Evolutionary conservation across 2,797 vertebrate species (phyloP).

Genomic region (Typhlichthys subterraneus): DNA sequence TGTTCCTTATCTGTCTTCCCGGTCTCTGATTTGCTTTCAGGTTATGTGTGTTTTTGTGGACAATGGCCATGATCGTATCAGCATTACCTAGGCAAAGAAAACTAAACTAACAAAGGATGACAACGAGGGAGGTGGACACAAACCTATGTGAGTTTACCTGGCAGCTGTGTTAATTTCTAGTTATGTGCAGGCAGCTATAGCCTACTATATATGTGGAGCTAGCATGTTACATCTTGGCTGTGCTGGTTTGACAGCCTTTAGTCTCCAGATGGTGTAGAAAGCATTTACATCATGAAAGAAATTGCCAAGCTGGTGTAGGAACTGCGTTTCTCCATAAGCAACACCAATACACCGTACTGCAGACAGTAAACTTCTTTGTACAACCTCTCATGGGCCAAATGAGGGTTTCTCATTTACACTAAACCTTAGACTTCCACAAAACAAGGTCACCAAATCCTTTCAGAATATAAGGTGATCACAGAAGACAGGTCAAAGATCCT

Average conservation of each 20-base stretch:
- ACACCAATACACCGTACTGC: too few relatives aligned
- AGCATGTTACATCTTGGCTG: slow-evolving; percentile 8
- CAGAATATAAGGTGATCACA: too few relatives aligned
- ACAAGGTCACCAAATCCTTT: too few relatives aligned
- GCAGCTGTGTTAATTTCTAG: slow-evolving; percentile 34
- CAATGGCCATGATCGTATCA: slow-evolving; percentile 15
- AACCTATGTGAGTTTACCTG: slow-evolving; percentile 34
- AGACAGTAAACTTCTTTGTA: too few relatives aligned
- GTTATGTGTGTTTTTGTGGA: slow-evolving; percentile 17
- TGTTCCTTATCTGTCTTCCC: neutral
- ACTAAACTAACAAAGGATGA: slow-evolving; percentile 10
- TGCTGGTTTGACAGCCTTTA: slow-evolving; percentile 14
- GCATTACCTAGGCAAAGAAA: neutral
- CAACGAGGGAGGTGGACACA: slow-evolving; percentile 1
- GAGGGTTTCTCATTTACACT: too few relatives aligned
- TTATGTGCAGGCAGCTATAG: slow-evolving; percentile 5
- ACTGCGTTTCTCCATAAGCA: too few relatives aligned
- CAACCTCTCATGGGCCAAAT: too few relatives aligned
- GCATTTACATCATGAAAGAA: too few relatives aligned
- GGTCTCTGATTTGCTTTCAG: slow-evolving; percentile 11
- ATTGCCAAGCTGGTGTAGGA: too few relatives aligned
- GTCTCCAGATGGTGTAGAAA: too few relatives aligned
- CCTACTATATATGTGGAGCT: slow-evolving; percentile 3
- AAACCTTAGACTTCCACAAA: too few relatives aligned
- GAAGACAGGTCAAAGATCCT: neutral